Conservation (phyloP, 2,888 invertebrate genomes). For the Augochlorella aurata region DNA sequence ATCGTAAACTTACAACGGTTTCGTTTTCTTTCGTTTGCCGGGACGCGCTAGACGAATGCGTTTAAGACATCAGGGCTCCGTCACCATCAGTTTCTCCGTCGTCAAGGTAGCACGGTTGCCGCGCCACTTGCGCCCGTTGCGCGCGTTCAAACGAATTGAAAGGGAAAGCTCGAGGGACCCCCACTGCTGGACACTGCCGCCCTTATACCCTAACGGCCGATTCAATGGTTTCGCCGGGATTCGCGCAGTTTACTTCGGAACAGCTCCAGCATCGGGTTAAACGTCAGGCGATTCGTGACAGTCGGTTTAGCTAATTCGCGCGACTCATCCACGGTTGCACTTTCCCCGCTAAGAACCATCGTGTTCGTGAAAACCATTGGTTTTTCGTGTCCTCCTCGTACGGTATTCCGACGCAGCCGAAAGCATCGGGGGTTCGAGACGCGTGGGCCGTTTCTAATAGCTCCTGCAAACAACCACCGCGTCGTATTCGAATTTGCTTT, state of each 20-base stretch:
- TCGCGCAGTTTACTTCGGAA: constrained; percentile 1
- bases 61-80: not conserved
- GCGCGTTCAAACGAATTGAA: not conserved
- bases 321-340: not conserved
- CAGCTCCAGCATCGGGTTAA: not conserved
- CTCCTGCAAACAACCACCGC: not conserved
- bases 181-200: not conserved
- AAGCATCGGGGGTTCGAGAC: not conserved
- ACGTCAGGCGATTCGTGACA: not conserved
- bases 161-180: not conserved
- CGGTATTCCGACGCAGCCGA: not conserved
- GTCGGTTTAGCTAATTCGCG: not conserved
- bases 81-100: not conserved
- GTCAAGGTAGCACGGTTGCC: not conserved
- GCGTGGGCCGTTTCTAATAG: not conserved
- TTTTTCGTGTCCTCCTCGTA: not conserved
- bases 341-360: not conserved
- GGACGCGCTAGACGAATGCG: too few species aligned
- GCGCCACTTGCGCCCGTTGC: not conserved
- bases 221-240: not conserved
- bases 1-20: too few species aligned
- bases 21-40: too few species aligned
- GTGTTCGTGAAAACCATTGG: not conserved
- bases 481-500: not conserved
- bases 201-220: not conserved